phyloP scores from a whole-genome alignment of 2,113 vertebrate genomes.

The Colossoma macropomum region DNA sequence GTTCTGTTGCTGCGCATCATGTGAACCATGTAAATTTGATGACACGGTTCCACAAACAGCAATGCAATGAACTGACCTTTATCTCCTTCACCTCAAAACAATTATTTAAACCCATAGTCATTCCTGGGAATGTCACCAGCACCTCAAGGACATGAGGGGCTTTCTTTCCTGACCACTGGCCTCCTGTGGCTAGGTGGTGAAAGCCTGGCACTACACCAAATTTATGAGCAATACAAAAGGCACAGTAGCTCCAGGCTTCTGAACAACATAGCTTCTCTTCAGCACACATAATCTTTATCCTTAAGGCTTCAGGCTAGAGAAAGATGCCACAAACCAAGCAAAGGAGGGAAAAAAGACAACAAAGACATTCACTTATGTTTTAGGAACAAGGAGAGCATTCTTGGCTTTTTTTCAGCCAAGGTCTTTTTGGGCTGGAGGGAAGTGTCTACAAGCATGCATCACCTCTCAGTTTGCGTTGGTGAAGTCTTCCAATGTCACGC shows the following conservation, averaged over 20 bases:
- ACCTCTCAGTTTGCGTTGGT: slow-evolving; percentile 56
- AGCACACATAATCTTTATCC: slow-evolving; percentile 54
- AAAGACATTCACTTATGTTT: slow-evolving; percentile 67
- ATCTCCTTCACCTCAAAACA: background rate
- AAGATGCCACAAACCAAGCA: slow-evolving; percentile 65
- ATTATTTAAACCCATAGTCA: background rate
- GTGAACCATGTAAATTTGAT: background rate
- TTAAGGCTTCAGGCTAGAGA: slow-evolving; percentile 70
- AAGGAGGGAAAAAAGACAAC: slow-evolving; percentile 47
- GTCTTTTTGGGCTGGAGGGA: slow-evolving; percentile 56
- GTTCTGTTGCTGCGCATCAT: background rate
- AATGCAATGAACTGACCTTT: background rate
- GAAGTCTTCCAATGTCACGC: background rate
- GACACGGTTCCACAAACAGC: background rate
- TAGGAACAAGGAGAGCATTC: slow-evolving; percentile 67
- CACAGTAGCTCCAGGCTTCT: slow-evolving; percentile 63
- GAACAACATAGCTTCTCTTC: slow-evolving; percentile 69
- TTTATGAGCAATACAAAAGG: slow-evolving; percentile 65
- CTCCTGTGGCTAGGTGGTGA: slow-evolving; percentile 71
- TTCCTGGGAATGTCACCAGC: background rate
- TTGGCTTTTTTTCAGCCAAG: slow-evolving; percentile 46
- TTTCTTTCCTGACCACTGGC: slow-evolving; percentile 67
- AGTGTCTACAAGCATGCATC: slow-evolving; percentile 60
- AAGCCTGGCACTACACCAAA: slow-evolving; percentile 63
- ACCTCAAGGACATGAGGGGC: slow-evolving; percentile 60